Evolutionary conservation across 2,113 vertebrate species (phyloP).

Genomic region (Hydropotes inermis): DNA sequence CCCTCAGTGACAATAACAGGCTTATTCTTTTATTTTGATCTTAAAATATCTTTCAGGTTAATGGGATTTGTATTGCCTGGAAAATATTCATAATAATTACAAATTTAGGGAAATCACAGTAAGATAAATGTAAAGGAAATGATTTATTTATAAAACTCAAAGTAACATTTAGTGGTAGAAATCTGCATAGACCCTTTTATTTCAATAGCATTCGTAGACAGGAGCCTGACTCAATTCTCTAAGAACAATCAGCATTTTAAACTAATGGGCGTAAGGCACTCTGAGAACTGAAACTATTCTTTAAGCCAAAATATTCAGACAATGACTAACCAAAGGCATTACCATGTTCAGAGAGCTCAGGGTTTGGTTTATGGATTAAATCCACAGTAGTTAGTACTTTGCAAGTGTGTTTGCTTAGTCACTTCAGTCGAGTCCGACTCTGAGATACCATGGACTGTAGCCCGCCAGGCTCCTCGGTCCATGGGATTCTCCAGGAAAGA

Average conservation of each 20-base stretch:
- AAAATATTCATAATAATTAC: not conserved
- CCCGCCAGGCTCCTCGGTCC: not conserved
- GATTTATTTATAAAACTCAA: constrained; percentile 27
- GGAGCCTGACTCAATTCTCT: not conserved
- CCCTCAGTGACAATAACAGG: not conserved
- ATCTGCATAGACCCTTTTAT: not conserved
- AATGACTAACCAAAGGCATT: not conserved
- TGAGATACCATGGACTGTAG: not conserved
- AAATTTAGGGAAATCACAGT: not conserved
- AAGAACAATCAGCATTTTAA: constrained; percentile 1
- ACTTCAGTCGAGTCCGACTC: not conserved
- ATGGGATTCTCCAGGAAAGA: not conserved
- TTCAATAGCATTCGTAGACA: not conserved
- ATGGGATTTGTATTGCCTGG: not conserved
- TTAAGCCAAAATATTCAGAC: not conserved
- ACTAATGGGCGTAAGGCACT: not conserved
- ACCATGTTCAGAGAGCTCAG: not conserved
- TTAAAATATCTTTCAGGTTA: constrained; percentile 2
- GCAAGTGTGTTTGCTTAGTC: not conserved
- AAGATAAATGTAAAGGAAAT: not conserved
- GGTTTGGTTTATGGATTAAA: not conserved
- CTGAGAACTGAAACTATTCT: not conserved
- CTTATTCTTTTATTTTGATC: not conserved
- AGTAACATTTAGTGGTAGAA: not conserved
- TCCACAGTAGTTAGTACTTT: not conserved